Evolutionary conservation across 2,888 invertebrate species (phyloP), one percentile per base, ranked within the genome.

Genomic region (Euzetes globulus): DNA sequence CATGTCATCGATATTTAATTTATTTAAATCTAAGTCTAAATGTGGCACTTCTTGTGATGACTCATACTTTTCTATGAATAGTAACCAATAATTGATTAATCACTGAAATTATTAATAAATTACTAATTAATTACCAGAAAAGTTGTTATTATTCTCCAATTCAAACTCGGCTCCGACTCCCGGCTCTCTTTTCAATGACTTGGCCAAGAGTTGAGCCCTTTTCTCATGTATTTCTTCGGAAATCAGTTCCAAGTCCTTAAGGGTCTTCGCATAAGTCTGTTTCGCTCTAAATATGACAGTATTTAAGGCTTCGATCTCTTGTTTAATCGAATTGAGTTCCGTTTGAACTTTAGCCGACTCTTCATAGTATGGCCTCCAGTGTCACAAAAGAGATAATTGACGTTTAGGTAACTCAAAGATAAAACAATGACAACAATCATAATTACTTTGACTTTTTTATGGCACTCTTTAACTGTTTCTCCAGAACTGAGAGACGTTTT

Each of bases 221-320:
- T 72, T 75, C 50, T 76, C 76, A 27, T 76, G 76, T 27, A 76
- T 76, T 33, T 76, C 75, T 72, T 76, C 76, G 0, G 76, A 76
- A 15, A 76, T 76, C 0, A 50, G 45, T 60, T 76, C 76, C 41
- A 76, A 71, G 47, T 75, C 70, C 25, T 72, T 76, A 5, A 76
- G 47, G 63, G 76, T 74, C 52, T 47, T 37, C 13, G 76, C 47
- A 71, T 76, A 76, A n/a, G n/a, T 41, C 25, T 55, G 37, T 63
- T 76, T 76, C 11, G 72, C 58, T 17, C 60, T 50, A n/a, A 33
- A 29, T 6, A 76, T 72, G 37, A 72, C 68, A 22, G 63, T n/a
- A 45, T 55, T 75, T 41, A 75, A 68, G 22, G 5, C 29, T 50
- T 75, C 41, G 19, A 75, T 76, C 33, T 75, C 47, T 7, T 22